Evolutionary conservation across 2,888 invertebrate species (phyloP).

Genomic region (Ormyrus thymus): DNA sequence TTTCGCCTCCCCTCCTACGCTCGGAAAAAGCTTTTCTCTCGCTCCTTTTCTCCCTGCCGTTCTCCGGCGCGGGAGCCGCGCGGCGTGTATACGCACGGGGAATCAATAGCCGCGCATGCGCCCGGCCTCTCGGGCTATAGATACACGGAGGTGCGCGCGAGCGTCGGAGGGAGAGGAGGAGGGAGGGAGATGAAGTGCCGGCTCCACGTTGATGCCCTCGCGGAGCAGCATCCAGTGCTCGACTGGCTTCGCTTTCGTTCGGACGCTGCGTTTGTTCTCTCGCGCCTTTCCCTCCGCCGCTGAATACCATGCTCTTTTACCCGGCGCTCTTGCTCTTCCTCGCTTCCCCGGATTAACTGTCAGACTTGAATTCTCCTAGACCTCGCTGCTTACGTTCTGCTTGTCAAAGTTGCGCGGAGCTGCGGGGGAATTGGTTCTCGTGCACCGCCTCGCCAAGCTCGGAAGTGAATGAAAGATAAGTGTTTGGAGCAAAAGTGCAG

Average conservation of each 20-base stretch:
- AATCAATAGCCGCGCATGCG: slow-evolving; percentile 74
- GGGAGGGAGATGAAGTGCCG: slow-evolving; percentile 57
- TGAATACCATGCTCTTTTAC: too few species aligned
- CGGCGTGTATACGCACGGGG: slow-evolving; percentile 57
- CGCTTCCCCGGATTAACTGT: too few species aligned
- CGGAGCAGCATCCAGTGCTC: slow-evolving; percentile 71
- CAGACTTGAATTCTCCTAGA: too few species aligned
- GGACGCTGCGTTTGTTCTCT: slow-evolving; percentile 30
- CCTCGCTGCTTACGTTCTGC: too few species aligned
- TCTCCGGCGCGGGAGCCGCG: slow-evolving; percentile 62
- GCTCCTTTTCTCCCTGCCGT: not conserved
- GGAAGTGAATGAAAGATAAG: too few species aligned
- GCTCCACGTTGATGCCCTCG: slow-evolving; percentile 72
- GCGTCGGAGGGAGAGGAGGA: slow-evolving; percentile 23
- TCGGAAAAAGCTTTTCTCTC: not conserved
- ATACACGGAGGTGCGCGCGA: slow-evolving; percentile 12
- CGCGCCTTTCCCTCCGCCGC: too few species aligned
- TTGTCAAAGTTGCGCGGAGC: too few species aligned
- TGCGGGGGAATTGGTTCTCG: too few species aligned
- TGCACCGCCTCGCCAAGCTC: too few species aligned
- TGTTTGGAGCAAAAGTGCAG: too few species aligned
- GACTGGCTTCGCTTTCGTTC: slow-evolving; percentile 63
- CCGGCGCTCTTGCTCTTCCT: too few species aligned
- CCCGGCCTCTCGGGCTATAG: slow-evolving; percentile 54
- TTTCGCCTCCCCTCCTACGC: not conserved